Conservation (phyloP, 92 coral and sea anemone genomes). For the Meandrina meandrites region DNA sequence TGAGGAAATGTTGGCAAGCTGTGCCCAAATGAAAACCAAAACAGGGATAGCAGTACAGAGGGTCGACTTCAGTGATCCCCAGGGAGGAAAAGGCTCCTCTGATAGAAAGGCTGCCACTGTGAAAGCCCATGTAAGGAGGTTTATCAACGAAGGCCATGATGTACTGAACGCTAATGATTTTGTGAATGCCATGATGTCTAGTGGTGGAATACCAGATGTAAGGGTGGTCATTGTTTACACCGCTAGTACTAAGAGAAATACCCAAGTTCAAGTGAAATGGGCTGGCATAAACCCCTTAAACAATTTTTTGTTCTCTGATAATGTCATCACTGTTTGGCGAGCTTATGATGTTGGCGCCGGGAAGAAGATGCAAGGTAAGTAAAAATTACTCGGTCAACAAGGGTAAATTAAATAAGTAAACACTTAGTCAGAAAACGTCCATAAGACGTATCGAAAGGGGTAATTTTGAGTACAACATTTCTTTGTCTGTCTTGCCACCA, state of each 20-base stretch:
- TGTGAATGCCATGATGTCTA: constrained; percentile 29
- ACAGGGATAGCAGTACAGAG: constrained; percentile 14
- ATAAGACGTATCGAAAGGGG: not conserved
- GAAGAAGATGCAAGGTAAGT: constrained; percentile 22
- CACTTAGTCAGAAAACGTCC: not conserved
- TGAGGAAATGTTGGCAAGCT: constrained; percentile 4
- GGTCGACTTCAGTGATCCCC: constrained; percentile 37
- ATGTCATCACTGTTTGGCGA: constrained; percentile 39
- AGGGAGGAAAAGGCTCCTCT: constrained; percentile 24
- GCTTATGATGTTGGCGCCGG: constrained; percentile 48
- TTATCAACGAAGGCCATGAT: constrained; percentile 44
- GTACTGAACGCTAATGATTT: constrained; percentile 31
- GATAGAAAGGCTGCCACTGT: constrained; percentile 28
- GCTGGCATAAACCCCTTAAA: constrained; percentile 40
- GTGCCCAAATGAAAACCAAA: not conserved
- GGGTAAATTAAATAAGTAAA: too few relatives aligned
- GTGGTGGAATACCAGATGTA: constrained; percentile 38
- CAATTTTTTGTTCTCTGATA: constrained; percentile 32
- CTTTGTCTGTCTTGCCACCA: too few relatives aligned
- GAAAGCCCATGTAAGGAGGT: constrained; percentile 22
- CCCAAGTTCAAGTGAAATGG: constrained; percentile 18
- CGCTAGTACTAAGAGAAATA: not conserved
- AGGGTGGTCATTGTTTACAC: constrained; percentile 34
- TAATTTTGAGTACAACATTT: too few relatives aligned
- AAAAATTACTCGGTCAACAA: not conserved